These are phyloP conservation scores for Latrodectus geometricus DNA, from an alignment of 1,140 invertebrate genomes.

Conservation along the genomic window DNA sequence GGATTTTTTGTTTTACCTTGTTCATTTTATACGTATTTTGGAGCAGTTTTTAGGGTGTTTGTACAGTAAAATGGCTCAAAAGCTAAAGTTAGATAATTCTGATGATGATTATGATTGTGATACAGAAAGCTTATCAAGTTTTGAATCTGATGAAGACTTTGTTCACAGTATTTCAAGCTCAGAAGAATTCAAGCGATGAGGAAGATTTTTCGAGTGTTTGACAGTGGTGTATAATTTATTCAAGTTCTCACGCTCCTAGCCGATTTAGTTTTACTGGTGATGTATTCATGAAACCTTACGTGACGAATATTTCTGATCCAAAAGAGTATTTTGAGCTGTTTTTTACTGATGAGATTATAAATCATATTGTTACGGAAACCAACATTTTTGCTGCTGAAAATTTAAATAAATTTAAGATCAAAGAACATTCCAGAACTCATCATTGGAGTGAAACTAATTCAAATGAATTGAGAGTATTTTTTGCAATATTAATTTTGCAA, in stretches of 20 bases:
- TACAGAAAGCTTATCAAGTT: neutral
- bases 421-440: conserved; percentile 9
- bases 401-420: conserved; percentile 10
- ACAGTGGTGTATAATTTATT: conserved; percentile 16
- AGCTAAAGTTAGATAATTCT: neutral
- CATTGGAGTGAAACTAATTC: conserved; percentile 17
- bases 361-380: conserved; percentile 20
- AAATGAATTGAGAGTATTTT: conserved; percentile 25
- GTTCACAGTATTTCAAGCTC: neutral
- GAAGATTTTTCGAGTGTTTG: conserved; percentile 25
- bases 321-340: conserved; percentile 8
- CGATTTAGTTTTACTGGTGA: conserved; percentile 22
- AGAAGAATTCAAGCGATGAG: conserved; percentile 18
- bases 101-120: neutral
- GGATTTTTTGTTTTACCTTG: neutral
- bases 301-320: conserved; percentile 3
- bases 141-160: neutral
- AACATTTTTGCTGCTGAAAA: neutral
- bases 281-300: neutral
- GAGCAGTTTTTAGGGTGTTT: neutral
- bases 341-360: conserved; percentile 12
- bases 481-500: conserved; percentile 15
- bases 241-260: conserved; percentile 7
- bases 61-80: neutral
- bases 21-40: neutral